Conservation (phyloP, 2,113 vertebrate species). For the Typhlomys cinereus region DNA sequence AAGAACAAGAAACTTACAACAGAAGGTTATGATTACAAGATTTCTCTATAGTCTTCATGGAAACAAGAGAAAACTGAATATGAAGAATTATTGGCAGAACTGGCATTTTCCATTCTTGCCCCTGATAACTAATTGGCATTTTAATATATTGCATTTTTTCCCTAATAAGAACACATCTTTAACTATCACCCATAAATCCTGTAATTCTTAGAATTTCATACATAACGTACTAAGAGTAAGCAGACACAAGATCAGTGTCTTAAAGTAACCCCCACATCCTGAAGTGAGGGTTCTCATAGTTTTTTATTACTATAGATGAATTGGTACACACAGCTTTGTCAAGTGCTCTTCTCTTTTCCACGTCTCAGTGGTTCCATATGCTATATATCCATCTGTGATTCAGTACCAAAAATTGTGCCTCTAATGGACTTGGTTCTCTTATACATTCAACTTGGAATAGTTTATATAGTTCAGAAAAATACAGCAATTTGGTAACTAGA, state of each 20-base stretch:
- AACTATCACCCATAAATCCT: background rate
- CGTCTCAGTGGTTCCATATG: background rate
- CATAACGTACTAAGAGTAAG: background rate
- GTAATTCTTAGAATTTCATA: conserved; percentile 12
- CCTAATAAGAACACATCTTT: background rate
- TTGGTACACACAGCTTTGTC: background rate
- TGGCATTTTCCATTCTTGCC: background rate
- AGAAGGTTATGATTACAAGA: background rate
- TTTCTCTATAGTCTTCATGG: conserved; percentile 10
- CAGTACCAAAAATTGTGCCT: background rate
- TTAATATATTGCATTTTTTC: background rate
- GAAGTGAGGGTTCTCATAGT: background rate
- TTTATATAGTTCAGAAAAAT: conserved; percentile 18
- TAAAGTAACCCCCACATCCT: background rate
- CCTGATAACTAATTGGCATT: background rate
- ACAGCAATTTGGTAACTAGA: background rate
- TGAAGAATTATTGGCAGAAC: background rate
- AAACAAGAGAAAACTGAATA: background rate
- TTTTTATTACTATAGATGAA: background rate
- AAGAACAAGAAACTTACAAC: background rate
- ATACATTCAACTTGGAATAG: conserved; percentile 4
- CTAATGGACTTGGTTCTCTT: background rate
- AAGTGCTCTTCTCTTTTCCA: background rate
- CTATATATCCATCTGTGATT: background rate
- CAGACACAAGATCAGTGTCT: background rate